phyloP scores from a whole-genome alignment of 64 coral and sea anemone genomes.

The Catalaphyllia jardinei region DNA sequence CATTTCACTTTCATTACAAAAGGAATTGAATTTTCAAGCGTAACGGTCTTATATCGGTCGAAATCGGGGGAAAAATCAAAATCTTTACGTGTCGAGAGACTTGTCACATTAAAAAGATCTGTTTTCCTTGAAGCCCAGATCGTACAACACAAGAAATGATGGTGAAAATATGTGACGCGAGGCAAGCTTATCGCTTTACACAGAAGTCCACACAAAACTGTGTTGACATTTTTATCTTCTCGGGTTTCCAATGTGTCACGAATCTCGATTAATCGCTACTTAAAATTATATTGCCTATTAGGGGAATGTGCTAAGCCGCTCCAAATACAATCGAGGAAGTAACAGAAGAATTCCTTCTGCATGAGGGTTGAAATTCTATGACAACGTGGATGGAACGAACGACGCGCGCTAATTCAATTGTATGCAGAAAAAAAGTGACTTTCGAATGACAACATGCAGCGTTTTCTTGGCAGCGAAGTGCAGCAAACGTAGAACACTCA shows the following conservation, averaged over 20 bases:
- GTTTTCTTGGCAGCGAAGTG: neutral
- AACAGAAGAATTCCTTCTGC: constrained; percentile 8
- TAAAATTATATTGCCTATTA: constrained; percentile 1
- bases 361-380: neutral
- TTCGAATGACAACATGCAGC: constrained; percentile 12
- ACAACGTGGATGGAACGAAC: constrained; percentile 25
- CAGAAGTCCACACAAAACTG: neutral
- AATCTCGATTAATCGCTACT: neutral
- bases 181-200: neutral
- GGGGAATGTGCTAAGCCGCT: neutral
- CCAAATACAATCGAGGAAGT: constrained; percentile 16
- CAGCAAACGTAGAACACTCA: neutral
- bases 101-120: neutral
- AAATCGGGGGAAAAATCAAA: neutral
- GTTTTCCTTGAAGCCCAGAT: neutral
- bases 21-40: neutral
- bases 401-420: constrained; percentile 17
- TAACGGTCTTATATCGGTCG: neutral
- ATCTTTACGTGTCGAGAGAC: neutral
- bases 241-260: constrained; percentile 4
- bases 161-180: neutral
- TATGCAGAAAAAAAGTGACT: constrained; percentile 26
- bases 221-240: neutral
- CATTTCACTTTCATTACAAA: neutral
- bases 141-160: neutral